Evolutionary conservation across 1,140 invertebrate genomes (phyloP), one percentile per base, ranked within the genome.

Genomic region (Archivesica marissinica): DNA sequence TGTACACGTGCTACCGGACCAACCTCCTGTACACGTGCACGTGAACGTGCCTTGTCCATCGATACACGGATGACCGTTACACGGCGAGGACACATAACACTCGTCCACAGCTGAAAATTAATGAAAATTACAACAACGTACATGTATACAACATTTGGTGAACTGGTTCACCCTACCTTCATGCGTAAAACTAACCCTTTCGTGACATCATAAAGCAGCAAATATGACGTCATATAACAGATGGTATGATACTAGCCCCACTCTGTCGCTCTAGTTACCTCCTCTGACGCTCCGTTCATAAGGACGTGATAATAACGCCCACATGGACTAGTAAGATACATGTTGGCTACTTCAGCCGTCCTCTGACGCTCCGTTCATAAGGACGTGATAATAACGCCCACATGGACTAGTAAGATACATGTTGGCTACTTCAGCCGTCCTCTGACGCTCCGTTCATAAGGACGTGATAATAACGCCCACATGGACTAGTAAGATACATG

Each of bases 1-100:
- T 41, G 54, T 38, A 52, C 80, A 83, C 15, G 30, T 33, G 11
- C 0, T 23, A 25, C 79, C 79, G 2, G 66, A 56, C 52, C 54
- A 82, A 50, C 70, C 80, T 1, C 56, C 70, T 17, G 25, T 30
- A 47, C 80, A 83, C 15, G 72, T 75, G 33, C 80, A 83, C n/a
- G 17, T 50, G 28, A 30, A 83, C 28, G 28, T 44, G 33, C 20
- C 41, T 20, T 74, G 35, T 13, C 39, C 50, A 50, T 75, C 66
- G 30, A 28, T 56, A 23, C 80, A 83, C 20, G 38, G 30, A 35
- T 83, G 68, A 25, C 47, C 47, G 23, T 66, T 33, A 72, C 78
- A 81, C 20, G 78, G 78, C 6, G 64, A 33, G 2, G 44, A 25
- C 28, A 28, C 20, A n/a, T n/a, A n/a, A 41, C 78, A 81, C 30